Percentiles rank a stretch among this genome's conserved stretches.
These are phyloP conservation scores for Fratercula arctica DNA, from an alignment of 2,797 vertebrate species.

Conservation along the genomic window DNA sequence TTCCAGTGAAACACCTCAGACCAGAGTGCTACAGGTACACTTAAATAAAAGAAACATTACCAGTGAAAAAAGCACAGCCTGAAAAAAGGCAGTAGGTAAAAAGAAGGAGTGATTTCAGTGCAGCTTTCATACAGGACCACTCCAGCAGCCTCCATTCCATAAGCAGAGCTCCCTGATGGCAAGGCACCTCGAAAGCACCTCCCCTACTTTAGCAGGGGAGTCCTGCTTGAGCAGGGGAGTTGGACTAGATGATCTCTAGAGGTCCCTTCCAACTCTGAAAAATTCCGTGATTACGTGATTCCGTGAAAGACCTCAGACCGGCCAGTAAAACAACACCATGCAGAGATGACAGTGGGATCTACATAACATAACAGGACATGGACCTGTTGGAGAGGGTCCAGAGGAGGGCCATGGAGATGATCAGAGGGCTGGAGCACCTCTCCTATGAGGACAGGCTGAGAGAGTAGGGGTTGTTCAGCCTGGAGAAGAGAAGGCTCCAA, in stretches of 20 bases:
- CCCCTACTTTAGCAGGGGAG: too few relatives aligned
- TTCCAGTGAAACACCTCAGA: neutral
- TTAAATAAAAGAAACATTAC: neutral
- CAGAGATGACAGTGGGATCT: neutral
- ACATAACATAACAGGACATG: neutral
- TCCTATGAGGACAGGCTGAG: neutral
- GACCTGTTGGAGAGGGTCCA: neutral
- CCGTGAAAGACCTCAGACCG: neutral
- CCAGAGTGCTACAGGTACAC: neutral
- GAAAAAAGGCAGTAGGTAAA: neutral
- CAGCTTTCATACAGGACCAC: neutral
- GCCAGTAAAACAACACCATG: neutral
- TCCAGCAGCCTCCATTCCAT: neutral
- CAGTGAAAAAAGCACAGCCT: neutral
- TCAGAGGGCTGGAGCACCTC: neutral
- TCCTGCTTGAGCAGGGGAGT: too few relatives aligned
- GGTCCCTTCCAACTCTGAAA: too few relatives aligned
- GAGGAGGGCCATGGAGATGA: neutral
- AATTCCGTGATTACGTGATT: too few relatives aligned
- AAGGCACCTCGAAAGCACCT: neutral
- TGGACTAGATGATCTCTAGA: too few relatives aligned
- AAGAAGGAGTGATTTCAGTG: neutral
- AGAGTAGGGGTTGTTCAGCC: neutral
- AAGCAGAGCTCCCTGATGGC: neutral
- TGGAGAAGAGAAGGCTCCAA: neutral